Evolutionary conservation across 1,140 invertebrate genomes (phyloP), one percentile per base, ranked within the genome.

Genomic region (Archivesica marissinica): DNA sequence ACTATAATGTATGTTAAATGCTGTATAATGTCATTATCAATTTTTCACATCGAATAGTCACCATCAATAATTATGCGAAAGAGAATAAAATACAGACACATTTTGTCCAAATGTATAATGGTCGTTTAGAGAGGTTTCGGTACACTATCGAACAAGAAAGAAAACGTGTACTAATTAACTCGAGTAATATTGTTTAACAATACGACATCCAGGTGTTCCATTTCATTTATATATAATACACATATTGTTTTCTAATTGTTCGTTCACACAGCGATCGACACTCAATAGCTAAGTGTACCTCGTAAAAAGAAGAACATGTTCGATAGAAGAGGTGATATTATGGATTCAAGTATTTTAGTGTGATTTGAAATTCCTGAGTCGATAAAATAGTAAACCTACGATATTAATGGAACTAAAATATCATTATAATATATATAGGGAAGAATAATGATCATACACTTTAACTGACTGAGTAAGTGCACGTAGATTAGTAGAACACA

Each of bases 81-180:
- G 47, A 6, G 17, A 44, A 23, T 13, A 66, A 41, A 41, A 70
- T 41, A 70, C 66, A 70, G 66, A 70, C 66, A 25, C 66, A 70
- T 38, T 23, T 70, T 70, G 66, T 70, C 38, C 20, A 44, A 70
- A 59, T 59, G 54, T 28, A 59, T 59, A 59, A 59, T 59, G 54
- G 25, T 28, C 54, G 9, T 59, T 59, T 59, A 23, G 15, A 59
- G 2, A 25, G 4, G 54, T 28, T 59, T 28, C 2, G 38, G 66
- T 70, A 41, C 66, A 70, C 15, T 15, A 30, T 30, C 3, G 35
- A 1, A 47, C 9, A 44, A 41, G 66, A 70, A 70, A 70, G 66
- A 38, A n/a, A 38, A 23, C 7, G 23, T 44, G 66, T 44, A 70
- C 66, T 70, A n/a, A 70, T 70, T 70, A 70, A 70, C 66, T 41